phyloP scores from a whole-genome alignment of 1,140 invertebrate species.

The Platorchestia sp. region DNA sequence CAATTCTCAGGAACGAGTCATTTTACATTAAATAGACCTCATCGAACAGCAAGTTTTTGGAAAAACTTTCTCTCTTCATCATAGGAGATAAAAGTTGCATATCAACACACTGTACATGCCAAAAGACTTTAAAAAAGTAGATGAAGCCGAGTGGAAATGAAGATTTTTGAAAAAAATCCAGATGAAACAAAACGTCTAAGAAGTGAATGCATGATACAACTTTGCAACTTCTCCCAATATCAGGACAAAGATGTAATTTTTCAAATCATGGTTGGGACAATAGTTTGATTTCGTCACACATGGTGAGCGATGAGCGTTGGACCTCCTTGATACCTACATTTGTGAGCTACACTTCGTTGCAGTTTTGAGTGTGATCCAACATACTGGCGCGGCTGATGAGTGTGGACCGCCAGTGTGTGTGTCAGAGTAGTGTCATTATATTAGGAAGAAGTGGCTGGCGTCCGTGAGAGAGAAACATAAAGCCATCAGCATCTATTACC shows the following conservation, averaged over 20 bases:
- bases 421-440: background rate
- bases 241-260: background rate
- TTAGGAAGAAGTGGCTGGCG: background rate
- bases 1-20: background rate
- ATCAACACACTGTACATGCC: background rate
- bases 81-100: background rate
- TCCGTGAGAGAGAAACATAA: background rate
- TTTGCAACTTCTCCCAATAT: background rate
- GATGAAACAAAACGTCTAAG: background rate
- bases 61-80: background rate
- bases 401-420: background rate
- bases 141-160: background rate
- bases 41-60: background rate
- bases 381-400: background rate
- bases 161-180: background rate
- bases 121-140: background rate
- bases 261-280: background rate
- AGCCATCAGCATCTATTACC: constrained; percentile 51
- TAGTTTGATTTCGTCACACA: too few species aligned
- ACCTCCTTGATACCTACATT: background rate
- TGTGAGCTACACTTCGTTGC: background rate
- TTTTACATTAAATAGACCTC: background rate
- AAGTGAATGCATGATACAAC: background rate
- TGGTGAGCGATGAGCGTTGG: background rate
- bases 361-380: too few species aligned